Percentiles rank a stretch among this genome's conserved stretches.
These are phyloP conservation scores for Dryadula phaetusa DNA, from an alignment of 2,888 invertebrate genomes.

Conservation along the genomic window DNA sequence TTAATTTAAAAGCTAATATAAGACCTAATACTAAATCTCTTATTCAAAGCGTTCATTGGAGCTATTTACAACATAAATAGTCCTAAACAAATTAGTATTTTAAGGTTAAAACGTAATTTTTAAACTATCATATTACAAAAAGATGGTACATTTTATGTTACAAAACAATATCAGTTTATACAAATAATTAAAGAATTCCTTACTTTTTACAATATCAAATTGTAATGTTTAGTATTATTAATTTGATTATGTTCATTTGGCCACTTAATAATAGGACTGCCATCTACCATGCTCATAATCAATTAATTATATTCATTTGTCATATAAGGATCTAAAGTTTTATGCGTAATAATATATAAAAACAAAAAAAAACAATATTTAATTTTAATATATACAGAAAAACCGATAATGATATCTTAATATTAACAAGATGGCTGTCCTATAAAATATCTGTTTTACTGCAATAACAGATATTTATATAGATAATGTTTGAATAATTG, in stretches of 20 bases:
- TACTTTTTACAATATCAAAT: background rate
- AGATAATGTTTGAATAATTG: constrained; percentile 43
- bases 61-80: constrained; percentile 12
- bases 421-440: constrained; percentile 49
- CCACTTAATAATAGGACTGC: constrained; percentile 37
- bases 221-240: background rate
- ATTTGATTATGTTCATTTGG: constrained; percentile 38
- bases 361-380: background rate
- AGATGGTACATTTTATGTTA: constrained; percentile 17
- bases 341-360: background rate
- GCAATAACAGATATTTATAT: constrained; percentile 56
- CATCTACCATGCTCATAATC: constrained; percentile 23
- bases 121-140: constrained; percentile 13
- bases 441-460: constrained; percentile 43
- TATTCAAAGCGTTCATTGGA: constrained; percentile 6
- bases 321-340: background rate
- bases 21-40: constrained; percentile 12
- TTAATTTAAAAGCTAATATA: constrained; percentile 14
- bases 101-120: background rate
- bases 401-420: constrained; percentile 24
- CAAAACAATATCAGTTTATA: constrained; percentile 29
- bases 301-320: background rate
- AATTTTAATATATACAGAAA: background rate
- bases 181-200: background rate
- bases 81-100: constrained; percentile 7